Base-by-base conservation (phyloP, 2,888 invertebrate genomes). In the Stenoptilia bipunctidactyla region DNA sequence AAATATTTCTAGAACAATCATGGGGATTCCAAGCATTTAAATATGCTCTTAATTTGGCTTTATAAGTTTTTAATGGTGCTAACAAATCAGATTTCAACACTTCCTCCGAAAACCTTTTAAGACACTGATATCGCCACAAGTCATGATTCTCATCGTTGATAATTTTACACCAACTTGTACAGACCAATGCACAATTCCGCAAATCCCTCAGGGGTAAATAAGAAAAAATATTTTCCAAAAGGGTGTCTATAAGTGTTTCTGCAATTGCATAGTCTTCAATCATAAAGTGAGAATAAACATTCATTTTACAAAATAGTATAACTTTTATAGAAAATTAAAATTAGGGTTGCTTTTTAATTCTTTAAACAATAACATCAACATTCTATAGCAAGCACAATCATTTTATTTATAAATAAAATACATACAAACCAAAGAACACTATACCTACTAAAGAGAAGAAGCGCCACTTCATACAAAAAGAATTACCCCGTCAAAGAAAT, bases 1-100 rank as follows among this genome's bases (percentile, higher is more conserved):
- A 98, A 66, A 98, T 93, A 83, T 99, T 97, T 65, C 96, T 89
- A 38, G 98, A 98, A 70, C 97, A 97, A 72, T 99, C 98, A 67
- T 93, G 91, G 8, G 97, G 94, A 75, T 96, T 98, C 98, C 98
- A 99, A 0, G 98, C 93, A 76, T 97, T 94, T 66, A 91, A 92
- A 74, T 92, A 96, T 10, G 98, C 97, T 58, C 95, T 87, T 48
- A 98, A 85, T 85, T 98, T 98, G 15, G 95, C 91, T 85, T 96
- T 98, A 66, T 93, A 96, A 3, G 96, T 94, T 41, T 92, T 90
- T 51, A 96, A 90, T 49, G 94, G 93, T 36, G 92, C 90, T 40
- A 98, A 85, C 57, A 98, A 85, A 74, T 97, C 96, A 5, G 96
- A 96, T 79, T 95, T 96, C 48, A 97, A 84, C 3, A 87, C 85